phyloP scores from a whole-genome alignment of 2,113 vertebrate genomes.

The Phalacrocorax carbo region DNA sequence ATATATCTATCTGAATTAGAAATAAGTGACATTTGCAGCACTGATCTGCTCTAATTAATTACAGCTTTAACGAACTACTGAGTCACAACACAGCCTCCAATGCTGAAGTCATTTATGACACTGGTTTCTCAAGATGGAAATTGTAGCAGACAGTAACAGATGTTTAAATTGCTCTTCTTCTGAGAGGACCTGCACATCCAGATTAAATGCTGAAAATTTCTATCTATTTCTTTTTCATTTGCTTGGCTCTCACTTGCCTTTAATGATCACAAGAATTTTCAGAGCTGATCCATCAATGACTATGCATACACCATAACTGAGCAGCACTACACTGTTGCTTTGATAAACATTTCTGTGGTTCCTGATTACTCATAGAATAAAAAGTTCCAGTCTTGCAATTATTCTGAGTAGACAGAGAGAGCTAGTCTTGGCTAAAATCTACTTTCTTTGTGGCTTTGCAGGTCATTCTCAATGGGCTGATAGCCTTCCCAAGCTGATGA shows the following conservation, averaged over 20 bases:
- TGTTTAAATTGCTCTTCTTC: not conserved
- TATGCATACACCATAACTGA: not conserved
- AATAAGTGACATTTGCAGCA: not conserved
- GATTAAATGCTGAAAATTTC: not conserved
- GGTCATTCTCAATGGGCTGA: not conserved
- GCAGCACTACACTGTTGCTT: not conserved
- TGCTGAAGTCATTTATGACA: not conserved
- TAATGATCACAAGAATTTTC: not conserved
- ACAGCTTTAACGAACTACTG: not conserved
- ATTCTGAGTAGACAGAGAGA: not conserved
- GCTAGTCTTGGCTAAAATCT: not conserved
- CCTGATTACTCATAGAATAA: not conserved
- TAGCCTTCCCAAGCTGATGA: not conserved
- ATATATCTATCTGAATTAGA: not conserved
- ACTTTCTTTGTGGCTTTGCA: not conserved
- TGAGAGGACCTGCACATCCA: not conserved
- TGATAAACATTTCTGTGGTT: not conserved
- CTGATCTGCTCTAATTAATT: conserved; percentile 23
- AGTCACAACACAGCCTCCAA: not conserved
- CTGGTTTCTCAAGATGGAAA: not conserved
- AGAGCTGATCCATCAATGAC: not conserved
- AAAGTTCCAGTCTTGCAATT: not conserved
- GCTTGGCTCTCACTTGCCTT: not conserved
- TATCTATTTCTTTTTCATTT: not conserved
- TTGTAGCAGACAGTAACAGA: not conserved